Evolutionary conservation across 2,888 invertebrate genomes (phyloP).

Genomic region (Protodeltote pygarga): DNA sequence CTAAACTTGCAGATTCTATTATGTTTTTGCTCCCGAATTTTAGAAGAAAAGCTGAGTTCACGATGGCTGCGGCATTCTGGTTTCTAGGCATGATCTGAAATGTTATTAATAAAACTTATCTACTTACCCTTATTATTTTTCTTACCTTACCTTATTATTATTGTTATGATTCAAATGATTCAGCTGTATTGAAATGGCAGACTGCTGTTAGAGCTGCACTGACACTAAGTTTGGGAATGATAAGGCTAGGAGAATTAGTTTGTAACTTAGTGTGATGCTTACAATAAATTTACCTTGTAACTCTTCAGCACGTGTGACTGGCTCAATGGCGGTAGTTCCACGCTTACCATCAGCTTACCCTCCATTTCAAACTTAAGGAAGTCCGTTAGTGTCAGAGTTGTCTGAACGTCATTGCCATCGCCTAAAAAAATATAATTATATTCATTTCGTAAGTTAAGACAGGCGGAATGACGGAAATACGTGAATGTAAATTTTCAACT

Average conservation of each 20-base stretch:
- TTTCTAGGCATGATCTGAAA: constrained; percentile 90
- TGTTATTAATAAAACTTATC: no score
- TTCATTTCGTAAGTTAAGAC: no score
- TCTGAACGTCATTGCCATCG: constrained; percentile 41
- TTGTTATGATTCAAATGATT: no score
- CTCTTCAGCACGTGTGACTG: constrained; percentile 85
- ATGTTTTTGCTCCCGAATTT: constrained; percentile 73
- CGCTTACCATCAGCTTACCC: constrained; percentile 88
- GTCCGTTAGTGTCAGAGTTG: constrained; percentile 68
- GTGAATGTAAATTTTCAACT: no score
- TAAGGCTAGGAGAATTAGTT: no score
- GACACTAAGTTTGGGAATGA: no score
- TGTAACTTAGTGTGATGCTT: no score
- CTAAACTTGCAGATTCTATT: constrained; percentile 82
- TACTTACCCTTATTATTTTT: no score
- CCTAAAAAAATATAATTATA: constrained; percentile 51
- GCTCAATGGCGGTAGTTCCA: constrained; percentile 86
- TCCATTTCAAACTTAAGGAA: constrained; percentile 88
- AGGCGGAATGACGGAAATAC: no score
- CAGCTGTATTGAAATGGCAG: no score
- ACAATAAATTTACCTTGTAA: constrained; percentile 89
- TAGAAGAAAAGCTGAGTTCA: constrained; percentile 91
- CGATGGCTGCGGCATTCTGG: constrained; percentile 92
- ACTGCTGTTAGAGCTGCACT: no score
- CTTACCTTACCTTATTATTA: no score